Evolutionary conservation across 2,797 vertebrate genomes (phyloP), one percentile per base, ranked within the genome.

Genomic region (Gadopsis marmoratus): DNA sequence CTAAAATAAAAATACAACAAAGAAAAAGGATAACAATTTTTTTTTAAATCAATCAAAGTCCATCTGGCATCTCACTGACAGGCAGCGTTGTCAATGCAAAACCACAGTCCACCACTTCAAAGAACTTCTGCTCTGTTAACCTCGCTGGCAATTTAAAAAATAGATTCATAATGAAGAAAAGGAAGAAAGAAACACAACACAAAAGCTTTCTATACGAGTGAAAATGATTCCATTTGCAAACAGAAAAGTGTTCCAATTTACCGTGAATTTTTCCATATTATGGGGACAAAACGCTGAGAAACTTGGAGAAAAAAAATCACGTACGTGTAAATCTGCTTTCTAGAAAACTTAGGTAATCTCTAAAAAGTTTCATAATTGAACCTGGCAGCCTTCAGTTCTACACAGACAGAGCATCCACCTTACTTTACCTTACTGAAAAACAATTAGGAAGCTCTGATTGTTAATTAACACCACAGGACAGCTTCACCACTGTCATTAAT

Each of bases 401-500:
- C 29, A 53, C 54, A 53, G 7, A 45, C 33, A 74, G 13, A 48
- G 51, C 35, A 10, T 54, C 54, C 62, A 62, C 64, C n/a, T 58
- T 17, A 29, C 29, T 81, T 82, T 60, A 60, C 55, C 31, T 47
- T n/a, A 1, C 17, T 54, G 71, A 69, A 31, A 79, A 84, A 72
- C 64, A 64, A 81, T 75, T 74, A 78, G 23, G 71, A 81, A 78
- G 35, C 70, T 78, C 71, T 68, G 45, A 81, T 76, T 76, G 75
- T 85, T 73, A 54, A 65, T 78, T 77, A 59, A 82, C 50, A 77
- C 66, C 7, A 7, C 67, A 68, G 74, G 56, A 82, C 66, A 78
- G 74, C 82, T 69, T 79, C 56, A 26, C n/a, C 37, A 31, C 62
- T 58, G 74, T 74, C 81, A 79, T 91, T 88, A 69, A 89, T 86